phyloP scores from a whole-genome alignment of 2,888 invertebrate genomes.

The Parnassius orleans region DNA sequence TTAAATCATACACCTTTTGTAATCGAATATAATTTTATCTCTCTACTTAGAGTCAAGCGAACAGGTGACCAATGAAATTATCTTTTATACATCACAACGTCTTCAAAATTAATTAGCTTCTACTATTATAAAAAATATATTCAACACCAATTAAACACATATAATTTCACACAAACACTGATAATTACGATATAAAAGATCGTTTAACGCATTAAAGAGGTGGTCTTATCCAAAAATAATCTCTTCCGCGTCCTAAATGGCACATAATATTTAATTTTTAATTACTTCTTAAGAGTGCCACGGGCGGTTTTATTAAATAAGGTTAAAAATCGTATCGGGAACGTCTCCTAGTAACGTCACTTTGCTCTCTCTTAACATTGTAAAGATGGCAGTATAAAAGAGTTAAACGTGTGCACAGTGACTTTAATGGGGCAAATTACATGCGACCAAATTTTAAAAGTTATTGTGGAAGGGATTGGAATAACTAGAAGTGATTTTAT shows the following conservation, averaged over 20 bases:
- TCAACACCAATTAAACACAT: slow-evolving; percentile 1
- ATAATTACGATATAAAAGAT: background rate
- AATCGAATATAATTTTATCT: background rate
- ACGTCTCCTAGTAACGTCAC: too few species aligned
- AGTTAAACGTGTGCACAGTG: slow-evolving; percentile 15
- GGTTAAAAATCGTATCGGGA: too few species aligned
- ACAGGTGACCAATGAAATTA: background rate
- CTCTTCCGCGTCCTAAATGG: background rate
- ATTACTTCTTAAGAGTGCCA: too few species aligned
- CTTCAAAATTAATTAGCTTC: slow-evolving; percentile 11
- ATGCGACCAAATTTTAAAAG: too few species aligned
- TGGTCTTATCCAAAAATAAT: slow-evolving; percentile 1
- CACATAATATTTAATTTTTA: background rate
- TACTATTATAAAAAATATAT: slow-evolving; percentile 9
- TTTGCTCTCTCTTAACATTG: background rate
- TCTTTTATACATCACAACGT: background rate
- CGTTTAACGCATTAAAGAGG: background rate
- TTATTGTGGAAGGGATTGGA: too few species aligned
- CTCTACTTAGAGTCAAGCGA: background rate
- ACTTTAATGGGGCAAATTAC: too few species aligned
- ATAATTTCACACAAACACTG: slow-evolving; percentile 10
- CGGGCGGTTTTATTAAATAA: too few species aligned
- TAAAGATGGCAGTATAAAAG: slow-evolving; percentile 5
- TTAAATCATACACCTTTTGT: too few species aligned
- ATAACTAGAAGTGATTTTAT: too few species aligned